phyloP scores from a whole-genome alignment of 2,888 invertebrate species.

The Melanchra persicariae region DNA sequence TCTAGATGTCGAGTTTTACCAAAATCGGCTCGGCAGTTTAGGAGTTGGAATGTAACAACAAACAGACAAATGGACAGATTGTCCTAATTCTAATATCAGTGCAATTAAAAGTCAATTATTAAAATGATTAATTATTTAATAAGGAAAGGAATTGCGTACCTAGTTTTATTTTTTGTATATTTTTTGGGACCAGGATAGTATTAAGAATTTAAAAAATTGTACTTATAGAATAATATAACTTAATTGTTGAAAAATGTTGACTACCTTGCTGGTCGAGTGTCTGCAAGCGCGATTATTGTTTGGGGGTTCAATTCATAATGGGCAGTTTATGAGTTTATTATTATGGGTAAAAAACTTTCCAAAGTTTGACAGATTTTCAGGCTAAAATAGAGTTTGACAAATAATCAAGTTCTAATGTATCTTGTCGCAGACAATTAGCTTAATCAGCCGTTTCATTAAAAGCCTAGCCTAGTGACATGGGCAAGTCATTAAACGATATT shows the following conservation, averaged over 20 bases:
- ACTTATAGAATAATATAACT: not conserved
- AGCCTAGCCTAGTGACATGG: no score
- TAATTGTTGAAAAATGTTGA: not conserved
- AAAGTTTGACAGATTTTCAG: not conserved
- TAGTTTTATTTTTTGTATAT: not conserved
- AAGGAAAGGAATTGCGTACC: conserved; percentile 11
- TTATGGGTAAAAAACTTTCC: no score
- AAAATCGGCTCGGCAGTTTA: not conserved
- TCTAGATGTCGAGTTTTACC: not conserved
- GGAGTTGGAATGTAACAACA: not conserved
- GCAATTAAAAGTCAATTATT: conserved; percentile 41
- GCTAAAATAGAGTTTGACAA: no score
- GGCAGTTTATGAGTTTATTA: not conserved
- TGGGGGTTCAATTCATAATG: not conserved
- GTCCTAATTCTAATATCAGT: not conserved
- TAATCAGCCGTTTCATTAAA: no score
- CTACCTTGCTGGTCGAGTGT: not conserved
- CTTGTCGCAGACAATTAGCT: no score
- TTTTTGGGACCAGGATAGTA: conserved; percentile 29
- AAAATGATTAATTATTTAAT: conserved; percentile 4
- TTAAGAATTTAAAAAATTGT: conserved; percentile 20
- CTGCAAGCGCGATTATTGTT: no score
- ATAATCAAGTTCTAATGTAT: no score
- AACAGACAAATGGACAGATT: not conserved
- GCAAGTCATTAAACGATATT: no score